Evolutionary conservation across 2,888 invertebrate genomes (phyloP).

Genomic region (Dolomedes plantarius): DNA sequence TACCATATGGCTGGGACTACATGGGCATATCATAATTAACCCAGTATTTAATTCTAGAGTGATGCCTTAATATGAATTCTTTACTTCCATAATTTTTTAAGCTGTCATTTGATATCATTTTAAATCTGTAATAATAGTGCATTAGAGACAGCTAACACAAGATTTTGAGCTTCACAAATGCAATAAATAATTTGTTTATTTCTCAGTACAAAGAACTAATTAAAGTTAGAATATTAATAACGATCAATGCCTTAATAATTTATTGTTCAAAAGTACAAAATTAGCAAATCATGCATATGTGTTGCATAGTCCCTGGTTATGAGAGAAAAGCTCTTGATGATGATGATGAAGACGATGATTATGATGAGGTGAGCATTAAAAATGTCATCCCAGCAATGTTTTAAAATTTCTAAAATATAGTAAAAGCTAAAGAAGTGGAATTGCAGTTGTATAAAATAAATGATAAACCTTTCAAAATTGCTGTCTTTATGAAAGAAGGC

Average conservation of each 20-base stretch:
- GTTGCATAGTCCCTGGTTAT: slow-evolving; percentile 60
- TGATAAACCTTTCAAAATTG: too few relatives aligned
- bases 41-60: neutral
- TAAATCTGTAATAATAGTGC: neutral
- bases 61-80: neutral
- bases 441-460: too few relatives aligned
- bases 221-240: neutral
- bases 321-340: slow-evolving; percentile 50
- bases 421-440: too few relatives aligned
- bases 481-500: too few relatives aligned
- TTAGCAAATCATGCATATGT: slow-evolving; percentile 51
- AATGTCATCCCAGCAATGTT: too few relatives aligned
- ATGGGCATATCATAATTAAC: neutral
- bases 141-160: neutral
- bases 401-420: too few relatives aligned
- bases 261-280: neutral
- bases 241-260: neutral
- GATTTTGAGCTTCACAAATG: neutral
- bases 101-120: neutral
- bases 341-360: slow-evolving; percentile 39
- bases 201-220: neutral
- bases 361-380: slow-evolving; percentile 2
- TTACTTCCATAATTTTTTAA: neutral
- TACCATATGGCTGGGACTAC: neutral
- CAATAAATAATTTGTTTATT: neutral